A percentile compares a stretch with the other conserved stretches of the same genome.
Conservation (phyloP, 2,888 invertebrate genomes). For the Eristalis pertinax region DNA sequence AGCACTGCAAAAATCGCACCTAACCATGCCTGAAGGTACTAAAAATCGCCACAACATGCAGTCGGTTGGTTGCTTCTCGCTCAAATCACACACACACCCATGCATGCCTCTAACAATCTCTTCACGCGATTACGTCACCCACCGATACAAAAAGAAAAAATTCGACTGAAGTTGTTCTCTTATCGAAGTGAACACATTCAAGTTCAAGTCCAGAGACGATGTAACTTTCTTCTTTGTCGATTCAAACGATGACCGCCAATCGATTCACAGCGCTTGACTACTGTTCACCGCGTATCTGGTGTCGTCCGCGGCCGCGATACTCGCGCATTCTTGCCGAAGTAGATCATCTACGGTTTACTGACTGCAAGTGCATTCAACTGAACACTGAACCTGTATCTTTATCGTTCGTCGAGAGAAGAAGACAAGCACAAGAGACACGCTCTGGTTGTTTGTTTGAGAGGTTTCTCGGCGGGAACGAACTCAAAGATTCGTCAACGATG, state of each 20-base stretch:
- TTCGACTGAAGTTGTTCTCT: slow-evolving; percentile 1
- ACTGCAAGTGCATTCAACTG: slow-evolving; percentile 17
- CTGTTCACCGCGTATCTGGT: background rate
- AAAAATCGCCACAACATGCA: background rate
- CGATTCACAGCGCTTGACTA: slow-evolving; percentile 2
- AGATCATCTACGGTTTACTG: slow-evolving; percentile 24
- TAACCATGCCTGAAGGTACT: background rate
- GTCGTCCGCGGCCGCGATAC: background rate
- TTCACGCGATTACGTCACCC: slow-evolving; percentile 15
- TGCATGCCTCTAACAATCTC: no score
- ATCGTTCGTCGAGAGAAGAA: background rate
- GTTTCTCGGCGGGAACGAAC: background rate
- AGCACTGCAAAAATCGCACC: background rate
- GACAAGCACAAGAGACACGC: background rate
- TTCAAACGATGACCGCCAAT: slow-evolving; percentile 31
- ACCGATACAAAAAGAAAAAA: slow-evolving; percentile 15
- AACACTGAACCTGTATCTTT: background rate
- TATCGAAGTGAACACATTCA: background rate
- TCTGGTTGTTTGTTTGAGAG: background rate
- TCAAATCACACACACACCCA: background rate
- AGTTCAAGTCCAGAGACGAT: slow-evolving; percentile 23
- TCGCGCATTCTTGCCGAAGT: background rate
- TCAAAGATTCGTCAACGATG: no score
- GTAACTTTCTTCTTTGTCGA: slow-evolving; percentile 13
- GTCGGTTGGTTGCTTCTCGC: background rate